Evolutionary conservation across 2,888 invertebrate genomes (phyloP).

Genomic region (Coleophora flavipennella): DNA sequence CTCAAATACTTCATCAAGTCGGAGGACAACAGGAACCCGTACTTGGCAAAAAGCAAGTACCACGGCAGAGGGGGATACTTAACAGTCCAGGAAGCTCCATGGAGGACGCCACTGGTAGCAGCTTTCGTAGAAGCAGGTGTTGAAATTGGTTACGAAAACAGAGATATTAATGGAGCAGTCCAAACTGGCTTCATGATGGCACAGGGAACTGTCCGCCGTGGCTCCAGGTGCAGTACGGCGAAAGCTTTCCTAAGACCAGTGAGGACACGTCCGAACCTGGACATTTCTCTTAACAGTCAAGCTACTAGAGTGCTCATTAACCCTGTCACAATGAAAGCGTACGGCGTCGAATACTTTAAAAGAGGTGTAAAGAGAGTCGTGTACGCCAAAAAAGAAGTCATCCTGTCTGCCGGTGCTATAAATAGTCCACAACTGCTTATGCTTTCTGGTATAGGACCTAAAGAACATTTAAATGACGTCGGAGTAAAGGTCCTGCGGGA

Average conservation of each 20-base stretch:
- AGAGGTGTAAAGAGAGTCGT: slow-evolving; percentile 80
- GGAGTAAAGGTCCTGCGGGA: slow-evolving; percentile 84
- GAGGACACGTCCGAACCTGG: slow-evolving; percentile 82
- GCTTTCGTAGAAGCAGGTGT: slow-evolving; percentile 87
- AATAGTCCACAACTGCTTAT: slow-evolving; percentile 93
- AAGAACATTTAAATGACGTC: slow-evolving; percentile 76
- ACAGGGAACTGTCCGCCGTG: slow-evolving; percentile 84
- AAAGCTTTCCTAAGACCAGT: slow-evolving; percentile 89
- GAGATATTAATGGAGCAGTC: slow-evolving; percentile 85
- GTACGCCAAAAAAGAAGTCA: slow-evolving; percentile 85
- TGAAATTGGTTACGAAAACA: slow-evolving; percentile 86
- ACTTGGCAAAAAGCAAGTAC: slow-evolving; percentile 78
- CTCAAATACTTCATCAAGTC: slow-evolving; percentile 92
- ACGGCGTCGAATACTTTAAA: slow-evolving; percentile 85
- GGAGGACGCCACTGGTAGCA: slow-evolving; percentile 85
- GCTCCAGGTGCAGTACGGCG: slow-evolving; percentile 88
- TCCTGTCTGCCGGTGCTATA: slow-evolving; percentile 91
- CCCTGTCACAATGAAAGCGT: slow-evolving; percentile 80
- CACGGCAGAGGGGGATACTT: slow-evolving; percentile 82
- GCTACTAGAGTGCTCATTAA: slow-evolving; percentile 84
- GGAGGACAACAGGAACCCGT: slow-evolving; percentile 90
- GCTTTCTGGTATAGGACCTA: slow-evolving; percentile 89
- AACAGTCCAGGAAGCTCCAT: slow-evolving; percentile 87
- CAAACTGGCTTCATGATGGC: slow-evolving; percentile 89
- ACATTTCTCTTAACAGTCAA: slow-evolving; percentile 85